Percentiles rank a stretch among this genome's conserved stretches.
These are phyloP conservation scores for Phenganax subtilis DNA, from an alignment of 92 coral and sea anemone species.

Conservation along the genomic window DNA sequence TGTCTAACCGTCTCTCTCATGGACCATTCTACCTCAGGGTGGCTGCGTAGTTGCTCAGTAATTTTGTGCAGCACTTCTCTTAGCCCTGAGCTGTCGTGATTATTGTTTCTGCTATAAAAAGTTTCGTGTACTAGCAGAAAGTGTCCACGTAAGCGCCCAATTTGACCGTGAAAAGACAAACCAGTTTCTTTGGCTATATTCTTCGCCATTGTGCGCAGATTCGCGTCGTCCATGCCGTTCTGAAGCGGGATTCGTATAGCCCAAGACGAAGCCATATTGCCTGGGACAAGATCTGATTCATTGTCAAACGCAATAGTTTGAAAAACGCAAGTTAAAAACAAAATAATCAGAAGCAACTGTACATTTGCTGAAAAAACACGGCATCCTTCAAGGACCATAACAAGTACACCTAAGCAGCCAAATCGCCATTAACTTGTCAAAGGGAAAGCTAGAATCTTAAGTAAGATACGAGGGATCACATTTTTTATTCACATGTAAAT, in stretches of 20 bases:
- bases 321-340: conserved; percentile 20
- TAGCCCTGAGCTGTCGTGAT: conserved; percentile 10
- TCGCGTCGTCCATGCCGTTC: conserved; percentile 34
- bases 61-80: conserved; percentile 49
- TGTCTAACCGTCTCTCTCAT: conserved; percentile 71
- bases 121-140: conserved; percentile 75
- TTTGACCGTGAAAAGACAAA: conserved; percentile 77
- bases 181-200: conserved; percentile 80
- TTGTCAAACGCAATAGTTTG: conserved; percentile 35
- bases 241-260: conserved; percentile 74
- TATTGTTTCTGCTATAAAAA: conserved; percentile 46
- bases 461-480: background rate
- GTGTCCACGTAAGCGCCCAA: conserved; percentile 84
- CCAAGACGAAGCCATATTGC: conserved; percentile 70
- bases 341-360: conserved; percentile 19
- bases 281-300: conserved; percentile 13
- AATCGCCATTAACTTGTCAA: conserved; percentile 25
- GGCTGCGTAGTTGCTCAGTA: conserved; percentile 53
- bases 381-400: conserved; percentile 4
- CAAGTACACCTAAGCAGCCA: conserved; percentile 6
- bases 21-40: conserved; percentile 94
- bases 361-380: background rate
- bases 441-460: background rate
- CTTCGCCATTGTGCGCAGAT: conserved; percentile 59
- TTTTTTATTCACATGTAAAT: background rate